Evolutionary conservation across 2,797 vertebrate species (phyloP), one percentile per base, ranked within the genome.

Genomic region (Prionace glauca): DNA sequence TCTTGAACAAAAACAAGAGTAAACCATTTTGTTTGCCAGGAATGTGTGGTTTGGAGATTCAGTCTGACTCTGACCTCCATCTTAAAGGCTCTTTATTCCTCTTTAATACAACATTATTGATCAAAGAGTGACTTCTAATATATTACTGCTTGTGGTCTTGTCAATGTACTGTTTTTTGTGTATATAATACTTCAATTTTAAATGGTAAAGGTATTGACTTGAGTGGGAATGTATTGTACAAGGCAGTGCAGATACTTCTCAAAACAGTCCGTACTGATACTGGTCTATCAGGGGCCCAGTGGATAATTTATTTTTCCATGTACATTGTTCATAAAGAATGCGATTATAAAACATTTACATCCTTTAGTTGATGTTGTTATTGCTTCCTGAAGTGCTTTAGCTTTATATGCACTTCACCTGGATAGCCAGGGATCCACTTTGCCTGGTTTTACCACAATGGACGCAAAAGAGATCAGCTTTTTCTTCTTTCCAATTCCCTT

Each of bases 171-270:
- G 36, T 18, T 92, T 69, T 67, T 92, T 92, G 65, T 50, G 69
- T 56, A 72, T 71, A 56, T 94, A 94, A 74, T 94, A 94, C 93
- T 74, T 94, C 29, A 65, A 72, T 94, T 72, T 94, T 7, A 60
- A 56, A 91, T 0, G 14, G 56, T 18, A 77, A 77, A 56, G 18
- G 26, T 29, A 95, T 32, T 60, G 29, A 32, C 14, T 56, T 4
- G 20, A 72, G 36, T 50, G 26, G 93, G 93, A 94, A 94, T 94
- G 93, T 94, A 29, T 20, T n/a, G 69, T 95, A 10, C 2, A 41
- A 95, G 93, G 69, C 93, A 95, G 93, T 74, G 93, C 71, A 50
- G 72, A 69, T 29, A 56, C 45, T 56, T 71, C 20, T 26, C 7
- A 10, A 95, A 95, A 72, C 29, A 56, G 93, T 95, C 56, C 29